Percentiles rank a stretch among this genome's conserved stretches.
These are phyloP conservation scores for Sprattus sprattus DNA, from an alignment of 2,113 vertebrate species.

Conservation along the genomic window DNA sequence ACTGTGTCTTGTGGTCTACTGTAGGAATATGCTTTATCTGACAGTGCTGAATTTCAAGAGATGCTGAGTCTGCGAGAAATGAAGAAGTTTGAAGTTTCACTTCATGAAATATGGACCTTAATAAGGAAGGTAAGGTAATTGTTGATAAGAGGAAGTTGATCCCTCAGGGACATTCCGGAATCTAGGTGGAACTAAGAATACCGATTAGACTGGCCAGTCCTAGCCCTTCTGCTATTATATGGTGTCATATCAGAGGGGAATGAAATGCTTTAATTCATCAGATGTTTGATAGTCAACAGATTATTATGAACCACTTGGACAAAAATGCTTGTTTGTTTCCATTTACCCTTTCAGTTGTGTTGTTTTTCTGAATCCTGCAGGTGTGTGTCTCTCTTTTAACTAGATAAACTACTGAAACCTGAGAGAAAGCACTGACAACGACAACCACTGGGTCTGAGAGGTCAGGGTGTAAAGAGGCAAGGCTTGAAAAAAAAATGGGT, in stretches of 20 bases:
- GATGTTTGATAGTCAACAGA: background rate
- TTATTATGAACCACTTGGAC: background rate
- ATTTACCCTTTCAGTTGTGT: background rate
- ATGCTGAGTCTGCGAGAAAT: conserved; percentile 2
- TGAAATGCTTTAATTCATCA: background rate
- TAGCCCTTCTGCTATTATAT: background rate
- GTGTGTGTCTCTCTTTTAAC: background rate
- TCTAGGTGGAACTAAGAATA: conserved; percentile 16
- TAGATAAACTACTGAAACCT: background rate
- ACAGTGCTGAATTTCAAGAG: background rate
- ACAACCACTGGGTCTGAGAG: background rate
- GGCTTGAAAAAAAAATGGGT: background rate
- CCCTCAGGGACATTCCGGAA: background rate
- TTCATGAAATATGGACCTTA: background rate
- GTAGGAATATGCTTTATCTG: background rate
- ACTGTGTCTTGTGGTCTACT: background rate
- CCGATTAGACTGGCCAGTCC: background rate
- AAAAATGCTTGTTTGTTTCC: background rate
- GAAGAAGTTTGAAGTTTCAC: background rate
- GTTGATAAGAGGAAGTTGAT: background rate
- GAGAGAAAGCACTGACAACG: background rate
- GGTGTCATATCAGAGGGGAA: background rate
- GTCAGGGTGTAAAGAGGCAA: background rate
- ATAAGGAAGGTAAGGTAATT: background rate
- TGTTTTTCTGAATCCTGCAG: background rate